A percentile compares a stretch with the other conserved stretches of the same genome.
phyloP scores from a whole-genome alignment of 2,888 invertebrate genomes.

The Zelleria hepariella region DNA sequence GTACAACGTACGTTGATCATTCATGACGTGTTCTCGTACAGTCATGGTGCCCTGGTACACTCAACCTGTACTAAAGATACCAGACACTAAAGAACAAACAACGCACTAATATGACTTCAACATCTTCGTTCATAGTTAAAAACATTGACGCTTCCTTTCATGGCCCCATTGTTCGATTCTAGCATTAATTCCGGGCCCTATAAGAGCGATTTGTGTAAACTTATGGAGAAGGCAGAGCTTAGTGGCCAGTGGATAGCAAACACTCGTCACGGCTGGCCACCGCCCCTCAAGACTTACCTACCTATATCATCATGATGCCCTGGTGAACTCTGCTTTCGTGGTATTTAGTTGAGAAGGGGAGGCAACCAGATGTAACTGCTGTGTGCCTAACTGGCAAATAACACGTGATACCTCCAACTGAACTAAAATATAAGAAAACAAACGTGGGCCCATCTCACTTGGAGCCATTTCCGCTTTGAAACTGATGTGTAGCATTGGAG shows the following conservation, averaged over 20 bases:
- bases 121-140: neutral
- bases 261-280: slow-evolving; percentile 44
- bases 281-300: slow-evolving; percentile 7
- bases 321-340: neutral
- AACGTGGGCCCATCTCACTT: slow-evolving; percentile 50
- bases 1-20: slow-evolving; percentile 47
- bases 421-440: slow-evolving; percentile 14
- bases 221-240: slow-evolving; percentile 32
- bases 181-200: neutral
- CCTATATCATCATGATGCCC: neutral
- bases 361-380: slow-evolving; percentile 47
- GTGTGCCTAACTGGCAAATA: slow-evolving; percentile 17
- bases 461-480: slow-evolving; percentile 10
- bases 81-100: slow-evolving; percentile 18
- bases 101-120: slow-evolving; percentile 31
- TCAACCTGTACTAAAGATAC: neutral
- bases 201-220: neutral
- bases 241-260: slow-evolving; percentile 22
- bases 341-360: slow-evolving; percentile 16
- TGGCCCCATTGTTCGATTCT: neutral
- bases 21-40: slow-evolving; percentile 51
- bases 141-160: neutral
- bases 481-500: neutral
- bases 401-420: slow-evolving; percentile 21
- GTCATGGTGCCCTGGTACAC: neutral